These are phyloP conservation scores for Agrotis puta DNA, from an alignment of 2,888 invertebrate species.

Conservation along the genomic window DNA sequence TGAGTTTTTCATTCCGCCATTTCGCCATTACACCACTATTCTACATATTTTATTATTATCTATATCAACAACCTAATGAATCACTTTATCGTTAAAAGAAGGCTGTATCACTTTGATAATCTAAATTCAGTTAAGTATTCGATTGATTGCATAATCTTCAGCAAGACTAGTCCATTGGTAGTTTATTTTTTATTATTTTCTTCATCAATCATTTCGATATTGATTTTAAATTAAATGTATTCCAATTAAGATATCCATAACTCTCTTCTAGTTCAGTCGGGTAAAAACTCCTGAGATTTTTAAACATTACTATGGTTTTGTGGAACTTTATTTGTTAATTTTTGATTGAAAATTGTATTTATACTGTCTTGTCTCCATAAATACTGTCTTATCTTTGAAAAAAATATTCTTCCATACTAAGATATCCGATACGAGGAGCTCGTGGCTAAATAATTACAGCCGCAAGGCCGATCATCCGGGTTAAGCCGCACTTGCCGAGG, in stretches of 20 bases:
- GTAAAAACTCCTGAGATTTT: too few relatives aligned
- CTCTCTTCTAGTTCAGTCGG: too few relatives aligned
- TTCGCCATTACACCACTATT: slow-evolving; percentile 15
- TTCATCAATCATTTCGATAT: background rate
- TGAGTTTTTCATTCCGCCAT: background rate
- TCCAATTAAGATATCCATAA: too few relatives aligned
- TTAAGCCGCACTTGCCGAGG: too few relatives aligned
- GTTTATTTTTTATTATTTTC: background rate
- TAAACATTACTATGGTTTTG: too few relatives aligned
- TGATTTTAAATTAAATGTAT: background rate
- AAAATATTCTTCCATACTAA: background rate
- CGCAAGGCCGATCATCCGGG: too few relatives aligned
- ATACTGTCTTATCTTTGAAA: background rate
- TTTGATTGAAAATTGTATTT: too few relatives aligned
- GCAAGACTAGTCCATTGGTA: background rate
- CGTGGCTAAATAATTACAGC: too few relatives aligned
- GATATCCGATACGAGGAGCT: background rate
- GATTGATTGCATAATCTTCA: slow-evolving; percentile 30
- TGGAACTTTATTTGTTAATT: too few relatives aligned
- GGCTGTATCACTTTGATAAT: slow-evolving; percentile 51
- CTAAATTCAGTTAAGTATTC: slow-evolving; percentile 30
- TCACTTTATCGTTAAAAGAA: slow-evolving; percentile 43
- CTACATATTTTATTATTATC: slow-evolving; percentile 32
- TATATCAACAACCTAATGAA: slow-evolving; percentile 46
- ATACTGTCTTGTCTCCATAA: background rate